Percentiles rank a stretch among this genome's conserved stretches.
These are phyloP conservation scores for Hippocampus abdominalis DNA, from an alignment of 2,113 vertebrate species.

Conservation along the genomic window DNA sequence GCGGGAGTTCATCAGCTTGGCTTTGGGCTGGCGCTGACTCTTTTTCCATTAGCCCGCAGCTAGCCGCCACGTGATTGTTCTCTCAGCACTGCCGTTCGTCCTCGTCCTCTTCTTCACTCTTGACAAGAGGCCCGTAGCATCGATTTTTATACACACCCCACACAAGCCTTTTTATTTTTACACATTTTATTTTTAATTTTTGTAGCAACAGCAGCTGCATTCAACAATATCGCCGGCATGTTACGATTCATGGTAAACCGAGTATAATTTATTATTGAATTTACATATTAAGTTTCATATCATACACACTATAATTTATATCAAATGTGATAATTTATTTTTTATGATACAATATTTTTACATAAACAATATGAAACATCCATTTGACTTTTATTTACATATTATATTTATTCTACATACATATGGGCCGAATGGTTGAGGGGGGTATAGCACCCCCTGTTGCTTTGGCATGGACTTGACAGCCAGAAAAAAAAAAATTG, in stretches of 20 bases:
- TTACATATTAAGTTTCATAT: too few species aligned
- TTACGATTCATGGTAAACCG: neutral
- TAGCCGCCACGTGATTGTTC: slow-evolving; percentile 50
- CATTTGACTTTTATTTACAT: too few species aligned
- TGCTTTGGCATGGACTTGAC: neutral
- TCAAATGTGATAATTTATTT: too few species aligned
- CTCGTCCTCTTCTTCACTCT: neutral
- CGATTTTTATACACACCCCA: neutral
- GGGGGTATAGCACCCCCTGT: neutral
- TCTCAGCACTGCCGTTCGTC: slow-evolving; percentile 6
- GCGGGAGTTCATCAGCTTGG: slow-evolving; percentile 68
- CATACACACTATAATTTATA: too few species aligned
- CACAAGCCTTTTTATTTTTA: neutral
- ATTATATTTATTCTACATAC: too few species aligned
- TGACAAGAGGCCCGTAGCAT: neutral
- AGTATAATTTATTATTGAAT: too few species aligned
- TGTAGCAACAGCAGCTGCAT: too few species aligned
- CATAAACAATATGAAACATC: too few species aligned
- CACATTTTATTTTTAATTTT: neutral
- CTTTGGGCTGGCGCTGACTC: slow-evolving; percentile 47
- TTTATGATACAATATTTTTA: too few species aligned
- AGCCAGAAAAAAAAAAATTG: too few species aligned
- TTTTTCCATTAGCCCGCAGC: slow-evolving; percentile 59
- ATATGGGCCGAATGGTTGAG: neutral
- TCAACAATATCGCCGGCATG: too few species aligned